These are phyloP conservation scores for Caradrina kadenii DNA, from an alignment of 2,888 invertebrate genomes.

Conservation along the genomic window DNA sequence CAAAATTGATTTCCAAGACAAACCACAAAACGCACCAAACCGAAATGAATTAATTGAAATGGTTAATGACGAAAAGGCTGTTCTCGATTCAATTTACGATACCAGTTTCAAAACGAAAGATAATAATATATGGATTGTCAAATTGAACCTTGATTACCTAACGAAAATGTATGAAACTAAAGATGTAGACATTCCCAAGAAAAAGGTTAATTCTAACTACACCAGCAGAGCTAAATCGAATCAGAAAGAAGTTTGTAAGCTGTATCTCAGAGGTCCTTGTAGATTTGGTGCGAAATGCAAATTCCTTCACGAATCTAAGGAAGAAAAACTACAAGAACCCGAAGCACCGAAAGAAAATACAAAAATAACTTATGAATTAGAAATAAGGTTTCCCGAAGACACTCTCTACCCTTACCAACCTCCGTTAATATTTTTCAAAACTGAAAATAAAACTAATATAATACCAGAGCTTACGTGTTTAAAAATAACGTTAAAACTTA, in stretches of 20 bases:
- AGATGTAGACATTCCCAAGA: conserved; percentile 83
- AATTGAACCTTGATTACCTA: conserved; percentile 92
- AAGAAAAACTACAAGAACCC: conserved; percentile 71
- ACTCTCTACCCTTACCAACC: conserved; percentile 94
- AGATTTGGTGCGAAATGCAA: conserved; percentile 94
- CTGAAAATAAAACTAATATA: conserved; percentile 89
- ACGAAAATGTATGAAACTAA: conserved; percentile 90
- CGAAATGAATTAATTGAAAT: conserved; percentile 91
- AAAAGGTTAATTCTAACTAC: conserved; percentile 82
- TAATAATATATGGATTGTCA: conserved; percentile 93
- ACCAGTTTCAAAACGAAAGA: conserved; percentile 93
- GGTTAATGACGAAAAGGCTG: conserved; percentile 93
- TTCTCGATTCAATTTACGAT: conserved; percentile 95
- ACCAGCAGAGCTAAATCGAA: conserved; percentile 84
- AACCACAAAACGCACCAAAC: conserved; percentile 83
- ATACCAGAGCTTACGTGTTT: conserved; percentile 92
- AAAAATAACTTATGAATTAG: conserved; percentile 91
- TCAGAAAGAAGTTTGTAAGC: conserved; percentile 91
- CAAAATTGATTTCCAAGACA: conserved; percentile 81
- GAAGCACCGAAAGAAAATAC: conserved; percentile 74
- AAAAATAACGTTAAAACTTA: conserved; percentile 92
- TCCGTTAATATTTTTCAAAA: conserved; percentile 93
- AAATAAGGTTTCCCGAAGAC: conserved; percentile 93
- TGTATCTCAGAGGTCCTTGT: conserved; percentile 92
- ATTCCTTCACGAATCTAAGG: conserved; percentile 92